Percentiles rank a stretch among this genome's conserved stretches.
These are phyloP conservation scores for Tenualosa ilisha DNA, from an alignment of 2,797 vertebrate species.

Conservation along the genomic window DNA sequence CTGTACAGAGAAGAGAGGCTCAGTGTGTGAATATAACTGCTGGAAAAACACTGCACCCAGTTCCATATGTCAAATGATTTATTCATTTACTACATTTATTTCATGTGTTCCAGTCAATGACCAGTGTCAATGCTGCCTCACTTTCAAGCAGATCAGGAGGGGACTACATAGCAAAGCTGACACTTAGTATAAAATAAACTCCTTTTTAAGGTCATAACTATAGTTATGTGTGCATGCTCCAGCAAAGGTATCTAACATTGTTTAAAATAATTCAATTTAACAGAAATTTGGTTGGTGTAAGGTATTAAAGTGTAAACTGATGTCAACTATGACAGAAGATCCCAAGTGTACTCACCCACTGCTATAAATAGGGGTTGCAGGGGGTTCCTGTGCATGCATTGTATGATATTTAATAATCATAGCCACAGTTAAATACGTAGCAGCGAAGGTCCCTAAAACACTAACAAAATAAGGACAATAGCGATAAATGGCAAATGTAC, in stretches of 20 bases:
- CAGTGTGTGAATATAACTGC: no score
- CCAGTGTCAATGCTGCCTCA: no score
- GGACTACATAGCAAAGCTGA: background rate
- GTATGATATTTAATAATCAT: conserved; percentile 83
- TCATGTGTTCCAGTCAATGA: no score
- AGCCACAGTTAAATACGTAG: conserved; percentile 86
- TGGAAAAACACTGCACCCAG: background rate
- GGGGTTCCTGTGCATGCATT: conserved; percentile 55
- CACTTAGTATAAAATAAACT: no score
- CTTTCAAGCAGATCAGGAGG: no score
- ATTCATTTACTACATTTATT: background rate
- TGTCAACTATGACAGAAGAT: background rate
- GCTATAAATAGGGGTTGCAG: conserved; percentile 50
- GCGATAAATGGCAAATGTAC: background rate
- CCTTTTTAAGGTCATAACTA: background rate
- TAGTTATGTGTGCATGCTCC: background rate
- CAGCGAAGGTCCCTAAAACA: conserved; percentile 87
- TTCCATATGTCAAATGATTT: background rate
- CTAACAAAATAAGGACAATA: conserved; percentile 62
- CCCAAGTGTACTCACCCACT: conserved; percentile 69
- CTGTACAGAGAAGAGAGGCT: background rate
- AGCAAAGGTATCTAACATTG: background rate
- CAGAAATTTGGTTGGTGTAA: no score
- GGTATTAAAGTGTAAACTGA: background rate
- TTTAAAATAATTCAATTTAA: no score